Percentiles rank a stretch among this genome's conserved stretches.
Evolutionary conservation across 23 tunicate genomes (phyloP).

Genomic region (Halocynthia aurantium): DNA sequence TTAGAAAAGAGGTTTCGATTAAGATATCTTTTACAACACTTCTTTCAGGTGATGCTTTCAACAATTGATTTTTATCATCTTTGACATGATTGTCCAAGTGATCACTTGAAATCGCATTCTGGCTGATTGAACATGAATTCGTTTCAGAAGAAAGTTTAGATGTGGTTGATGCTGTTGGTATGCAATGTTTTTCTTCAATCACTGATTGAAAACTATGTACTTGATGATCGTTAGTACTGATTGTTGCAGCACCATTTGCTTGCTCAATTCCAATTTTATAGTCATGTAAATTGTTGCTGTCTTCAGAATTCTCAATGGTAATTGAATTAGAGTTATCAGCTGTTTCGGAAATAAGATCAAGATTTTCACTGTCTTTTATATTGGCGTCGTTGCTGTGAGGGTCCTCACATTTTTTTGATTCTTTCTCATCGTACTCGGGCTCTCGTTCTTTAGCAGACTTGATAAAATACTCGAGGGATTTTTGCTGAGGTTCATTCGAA

Average conservation of each 20-base stretch:
- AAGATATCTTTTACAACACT: neutral
- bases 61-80: no score
- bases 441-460: neutral
- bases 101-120: no score
- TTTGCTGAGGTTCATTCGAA: constrained; percentile 10
- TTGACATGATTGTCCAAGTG: neutral
- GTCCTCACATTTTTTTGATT: neutral
- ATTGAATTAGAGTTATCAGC: neutral
- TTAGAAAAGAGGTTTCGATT: neutral
- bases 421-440: neutral
- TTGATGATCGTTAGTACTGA: neutral
- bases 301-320: neutral
- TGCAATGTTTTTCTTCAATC: neutral
- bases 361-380: neutral
- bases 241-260: neutral
- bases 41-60: no score
- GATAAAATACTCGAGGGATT: constrained; percentile 19
- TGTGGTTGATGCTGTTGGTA: no score
- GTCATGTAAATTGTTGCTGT: neutral
- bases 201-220: neutral
- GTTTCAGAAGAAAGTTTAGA: neutral
- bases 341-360: neutral
- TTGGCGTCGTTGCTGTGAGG: neutral
- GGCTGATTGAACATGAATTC: neutral
- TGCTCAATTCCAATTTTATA: neutral